These are phyloP conservation scores for Sternarchorhynchus goeldii DNA, from an alignment of 2,797 vertebrate genomes.

Conservation along the genomic window DNA sequence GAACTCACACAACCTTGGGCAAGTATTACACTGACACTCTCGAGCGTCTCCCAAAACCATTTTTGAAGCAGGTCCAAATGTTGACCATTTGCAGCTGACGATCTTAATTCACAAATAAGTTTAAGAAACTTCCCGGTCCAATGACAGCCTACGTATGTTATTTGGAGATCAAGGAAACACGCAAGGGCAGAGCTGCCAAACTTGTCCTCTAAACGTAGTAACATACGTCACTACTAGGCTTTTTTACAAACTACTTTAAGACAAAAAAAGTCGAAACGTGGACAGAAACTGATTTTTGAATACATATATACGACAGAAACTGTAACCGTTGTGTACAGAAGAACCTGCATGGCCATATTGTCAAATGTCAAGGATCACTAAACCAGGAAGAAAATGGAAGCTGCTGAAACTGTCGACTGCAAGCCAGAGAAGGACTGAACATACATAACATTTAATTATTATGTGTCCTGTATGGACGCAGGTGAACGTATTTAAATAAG, in stretches of 20 bases:
- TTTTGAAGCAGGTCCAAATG: not conserved
- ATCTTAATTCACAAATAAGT: constrained; percentile 43
- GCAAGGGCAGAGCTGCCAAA: constrained; percentile 48
- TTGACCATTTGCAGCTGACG: constrained; percentile 1
- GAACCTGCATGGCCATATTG: not conserved
- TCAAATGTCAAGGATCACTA: not conserved
- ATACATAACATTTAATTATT: no score
- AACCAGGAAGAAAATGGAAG: not conserved
- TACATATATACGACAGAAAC: no score
- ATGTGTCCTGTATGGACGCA: no score
- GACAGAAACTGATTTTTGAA: not conserved
- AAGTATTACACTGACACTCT: not conserved
- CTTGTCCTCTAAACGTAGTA: constrained; percentile 67
- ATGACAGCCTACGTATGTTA: constrained; percentile 18
- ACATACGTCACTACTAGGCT: constrained; percentile 26
- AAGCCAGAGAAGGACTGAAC: not conserved
- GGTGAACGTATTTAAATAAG: not conserved
- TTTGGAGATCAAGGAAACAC: constrained; percentile 12
- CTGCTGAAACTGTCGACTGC: not conserved
- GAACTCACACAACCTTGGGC: constrained; percentile 2
- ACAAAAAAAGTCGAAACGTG: not conserved
- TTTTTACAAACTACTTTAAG: not conserved
- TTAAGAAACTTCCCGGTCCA: constrained; percentile 22
- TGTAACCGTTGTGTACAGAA: no score
- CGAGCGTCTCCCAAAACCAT: not conserved